These are phyloP conservation scores for Ceratitis capitata DNA, from an alignment of 1,140 invertebrate genomes.

Conservation along the genomic window DNA sequence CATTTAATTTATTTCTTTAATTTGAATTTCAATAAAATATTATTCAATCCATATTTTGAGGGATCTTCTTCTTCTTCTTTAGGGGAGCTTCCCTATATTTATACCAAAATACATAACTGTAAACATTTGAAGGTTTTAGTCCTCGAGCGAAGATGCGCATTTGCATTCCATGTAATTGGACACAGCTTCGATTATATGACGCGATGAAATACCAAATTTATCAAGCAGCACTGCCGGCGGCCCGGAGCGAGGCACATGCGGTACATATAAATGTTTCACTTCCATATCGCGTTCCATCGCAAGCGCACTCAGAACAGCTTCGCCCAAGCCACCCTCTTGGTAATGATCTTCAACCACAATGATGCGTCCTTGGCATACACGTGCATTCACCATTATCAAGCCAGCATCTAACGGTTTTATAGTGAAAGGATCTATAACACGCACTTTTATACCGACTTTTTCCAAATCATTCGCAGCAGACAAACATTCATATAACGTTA, in stretches of 20 bases:
- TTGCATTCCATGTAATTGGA: slow-evolving; percentile 66
- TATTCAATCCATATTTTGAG: not conserved
- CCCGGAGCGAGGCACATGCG: slow-evolving; percentile 87
- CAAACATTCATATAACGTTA: slow-evolving; percentile 89
- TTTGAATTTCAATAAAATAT: not conserved
- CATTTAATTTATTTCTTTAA: too few relatives aligned
- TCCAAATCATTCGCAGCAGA: slow-evolving; percentile 81
- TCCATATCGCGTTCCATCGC: slow-evolving; percentile 75
- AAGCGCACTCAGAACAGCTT: slow-evolving; percentile 83
- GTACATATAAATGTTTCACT: slow-evolving; percentile 84
- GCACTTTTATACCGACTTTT: slow-evolving; percentile 72
- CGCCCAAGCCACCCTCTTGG: slow-evolving; percentile 75
- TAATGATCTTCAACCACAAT: slow-evolving; percentile 97
- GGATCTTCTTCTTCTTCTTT: not conserved
- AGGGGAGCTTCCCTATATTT: not conserved
- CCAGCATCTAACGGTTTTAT: slow-evolving; percentile 90
- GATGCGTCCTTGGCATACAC: slow-evolving; percentile 79
- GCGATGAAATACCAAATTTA: slow-evolving; percentile 84
- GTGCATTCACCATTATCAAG: slow-evolving; percentile 79
- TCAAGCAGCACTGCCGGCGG: slow-evolving; percentile 83
- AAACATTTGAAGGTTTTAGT: not conserved
- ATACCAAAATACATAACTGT: too few relatives aligned
- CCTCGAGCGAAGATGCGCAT: not conserved
- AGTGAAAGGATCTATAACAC: slow-evolving; percentile 91
- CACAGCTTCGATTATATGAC: slow-evolving; percentile 78